These are phyloP conservation scores for Lamproptera curius DNA, from an alignment of 2,888 invertebrate genomes.

Conservation along the genomic window DNA sequence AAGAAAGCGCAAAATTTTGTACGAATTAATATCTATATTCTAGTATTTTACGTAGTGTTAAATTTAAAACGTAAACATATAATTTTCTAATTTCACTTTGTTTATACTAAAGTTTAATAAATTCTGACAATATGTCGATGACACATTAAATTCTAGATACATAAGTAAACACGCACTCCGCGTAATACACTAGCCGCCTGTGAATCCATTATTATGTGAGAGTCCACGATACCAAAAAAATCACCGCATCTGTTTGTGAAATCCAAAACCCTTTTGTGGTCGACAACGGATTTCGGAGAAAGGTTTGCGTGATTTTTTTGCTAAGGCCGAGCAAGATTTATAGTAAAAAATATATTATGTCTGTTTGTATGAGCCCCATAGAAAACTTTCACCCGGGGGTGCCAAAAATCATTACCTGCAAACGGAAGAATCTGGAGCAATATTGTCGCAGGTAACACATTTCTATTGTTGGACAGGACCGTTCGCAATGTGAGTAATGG, in stretches of 20 bases:
- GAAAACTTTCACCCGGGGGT: constrained; percentile 60
- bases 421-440: constrained; percentile 45
- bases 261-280: constrained; percentile 71
- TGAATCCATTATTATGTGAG: not conserved
- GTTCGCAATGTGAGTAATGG: not conserved
- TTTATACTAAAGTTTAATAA: too few relatives aligned
- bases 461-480: constrained; percentile 2
- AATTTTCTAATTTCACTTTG: too few relatives aligned
- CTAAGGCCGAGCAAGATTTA: too few relatives aligned
- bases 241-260: constrained; percentile 58
- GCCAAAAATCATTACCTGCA: constrained; percentile 40
- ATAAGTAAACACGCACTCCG: too few relatives aligned
- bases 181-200: too few relatives aligned
- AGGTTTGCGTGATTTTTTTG: constrained; percentile 49
- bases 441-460: constrained; percentile 18
- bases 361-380: constrained; percentile 39
- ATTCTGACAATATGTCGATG: too few relatives aligned
- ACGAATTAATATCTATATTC: too few relatives aligned
- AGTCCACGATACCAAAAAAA: constrained; percentile 8
- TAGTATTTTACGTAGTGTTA: too few relatives aligned
- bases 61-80: too few relatives aligned
- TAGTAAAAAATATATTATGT: constrained; percentile 50
- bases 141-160: too few relatives aligned
- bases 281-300: constrained; percentile 48
- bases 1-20: too few relatives aligned